These are phyloP conservation scores for Lucifuga dentata DNA, from an alignment of 2,113 vertebrate species.

Conservation along the genomic window DNA sequence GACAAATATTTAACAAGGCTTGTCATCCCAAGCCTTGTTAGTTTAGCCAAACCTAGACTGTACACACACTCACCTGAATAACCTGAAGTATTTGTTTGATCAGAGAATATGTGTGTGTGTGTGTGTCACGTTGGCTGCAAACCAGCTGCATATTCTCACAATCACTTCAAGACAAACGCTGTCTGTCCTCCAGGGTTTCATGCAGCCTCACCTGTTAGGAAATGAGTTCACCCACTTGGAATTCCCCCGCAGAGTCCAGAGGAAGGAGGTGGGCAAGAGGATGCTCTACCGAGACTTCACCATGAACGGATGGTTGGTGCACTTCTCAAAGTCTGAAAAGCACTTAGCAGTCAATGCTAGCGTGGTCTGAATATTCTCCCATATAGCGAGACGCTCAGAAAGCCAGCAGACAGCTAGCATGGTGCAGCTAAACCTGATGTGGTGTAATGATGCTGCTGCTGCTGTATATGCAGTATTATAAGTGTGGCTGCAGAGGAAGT, in stretches of 20 bases:
- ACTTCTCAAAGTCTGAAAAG: not conserved
- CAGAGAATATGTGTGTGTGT: no score
- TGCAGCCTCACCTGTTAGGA: conserved; percentile 97
- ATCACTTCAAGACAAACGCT: conserved; percentile 43
- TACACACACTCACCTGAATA: no score
- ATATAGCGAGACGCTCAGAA: conserved; percentile 11
- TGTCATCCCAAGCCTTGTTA: no score
- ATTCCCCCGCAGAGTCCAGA: conserved; percentile 96
- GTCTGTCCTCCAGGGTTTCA: conserved; percentile 87
- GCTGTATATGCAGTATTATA: conserved; percentile 24
- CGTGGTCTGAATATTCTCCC: not conserved
- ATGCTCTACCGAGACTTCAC: conserved; percentile 98
- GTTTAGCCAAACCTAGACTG: no score
- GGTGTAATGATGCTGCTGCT: conserved; percentile 49
- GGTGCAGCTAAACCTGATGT: conserved; percentile 47
- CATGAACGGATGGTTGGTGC: conserved; percentile 96
- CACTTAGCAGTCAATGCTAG: not conserved
- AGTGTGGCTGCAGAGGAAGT: conserved; percentile 46
- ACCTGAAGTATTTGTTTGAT: no score
- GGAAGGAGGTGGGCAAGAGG: conserved; percentile 96
- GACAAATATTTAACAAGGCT: no score
- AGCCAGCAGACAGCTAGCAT: conserved; percentile 48
- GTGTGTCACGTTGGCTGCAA: no score
- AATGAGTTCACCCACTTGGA: conserved; percentile 99
- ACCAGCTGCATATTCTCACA: no score